phyloP scores from a whole-genome alignment of 2,113 vertebrate genomes.

The Aspiorhynchus laticeps region DNA sequence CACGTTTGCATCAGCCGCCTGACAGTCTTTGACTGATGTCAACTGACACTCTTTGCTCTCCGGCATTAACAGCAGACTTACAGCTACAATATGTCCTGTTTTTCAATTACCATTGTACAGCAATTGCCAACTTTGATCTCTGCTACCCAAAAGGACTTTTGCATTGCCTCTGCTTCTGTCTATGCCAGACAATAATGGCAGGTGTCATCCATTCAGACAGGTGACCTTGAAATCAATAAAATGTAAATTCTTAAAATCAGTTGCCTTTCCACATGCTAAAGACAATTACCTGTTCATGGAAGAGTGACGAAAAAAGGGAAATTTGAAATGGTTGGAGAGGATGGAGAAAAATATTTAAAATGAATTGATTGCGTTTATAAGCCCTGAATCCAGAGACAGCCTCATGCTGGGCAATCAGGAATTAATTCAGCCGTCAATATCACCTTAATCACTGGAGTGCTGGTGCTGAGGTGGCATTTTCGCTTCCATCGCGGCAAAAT shows the following conservation, averaged over 20 bases:
- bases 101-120: slow-evolving; percentile 55
- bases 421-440: slow-evolving; percentile 63
- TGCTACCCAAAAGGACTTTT: background rate
- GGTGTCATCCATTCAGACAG: slow-evolving; percentile 26
- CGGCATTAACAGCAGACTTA: slow-evolving; percentile 49
- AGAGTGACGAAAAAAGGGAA: background rate
- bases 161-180: background rate
- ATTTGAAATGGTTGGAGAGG: background rate
- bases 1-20: slow-evolving; percentile 55
- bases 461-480: slow-evolving; percentile 49
- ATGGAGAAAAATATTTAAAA: background rate
- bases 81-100: slow-evolving; percentile 43
- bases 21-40: slow-evolving; percentile 54
- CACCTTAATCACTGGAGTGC: slow-evolving; percentile 62
- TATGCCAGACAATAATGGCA: background rate
- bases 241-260: slow-evolving; percentile 23
- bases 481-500: slow-evolving; percentile 34
- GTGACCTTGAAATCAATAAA: slow-evolving; percentile 23
- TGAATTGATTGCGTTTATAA: slow-evolving; percentile 47
- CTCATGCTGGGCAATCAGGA: slow-evolving; percentile 49
- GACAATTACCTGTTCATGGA: slow-evolving; percentile 5
- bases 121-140: slow-evolving; percentile 48
- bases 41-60: slow-evolving; percentile 48
- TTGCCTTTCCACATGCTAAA: slow-evolving; percentile 23
- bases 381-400: slow-evolving; percentile 17